These are phyloP conservation scores for Drosophila picticornis DNA, from an alignment of 2,888 invertebrate species.

Conservation along the genomic window DNA sequence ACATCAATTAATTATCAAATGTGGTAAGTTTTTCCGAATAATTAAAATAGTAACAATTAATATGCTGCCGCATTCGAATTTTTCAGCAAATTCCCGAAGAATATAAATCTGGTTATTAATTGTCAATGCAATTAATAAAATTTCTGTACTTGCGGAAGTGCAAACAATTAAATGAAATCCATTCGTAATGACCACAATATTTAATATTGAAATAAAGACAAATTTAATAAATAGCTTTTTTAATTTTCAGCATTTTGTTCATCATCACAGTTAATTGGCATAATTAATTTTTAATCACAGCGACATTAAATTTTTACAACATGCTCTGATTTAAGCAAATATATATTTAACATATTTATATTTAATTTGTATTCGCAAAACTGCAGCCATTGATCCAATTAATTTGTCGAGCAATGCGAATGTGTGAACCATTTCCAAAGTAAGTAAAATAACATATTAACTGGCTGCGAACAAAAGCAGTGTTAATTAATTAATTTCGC, in stretches of 20 bases:
- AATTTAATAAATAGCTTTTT: conserved; percentile 12
- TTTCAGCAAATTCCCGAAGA: background rate
- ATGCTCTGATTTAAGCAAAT: conserved; percentile 9
- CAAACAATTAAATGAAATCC: background rate
- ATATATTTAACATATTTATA: conserved; percentile 7
- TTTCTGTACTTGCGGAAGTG: background rate
- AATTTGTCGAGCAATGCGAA: conserved; percentile 16
- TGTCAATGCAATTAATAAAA: background rate
- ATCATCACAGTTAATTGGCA: conserved; percentile 10
- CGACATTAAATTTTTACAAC: background rate
- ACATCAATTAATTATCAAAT: background rate
- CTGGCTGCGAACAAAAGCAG: conserved; percentile 43
- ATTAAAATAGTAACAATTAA: background rate
- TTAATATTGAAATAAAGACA: conserved; percentile 3
- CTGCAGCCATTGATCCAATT: conserved; percentile 20
- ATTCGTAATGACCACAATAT: conserved; percentile 1
- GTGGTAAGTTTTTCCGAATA: background rate
- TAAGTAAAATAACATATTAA: conserved; percentile 16
- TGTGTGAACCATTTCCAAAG: conserved; percentile 7
- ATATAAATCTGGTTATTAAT: background rate
- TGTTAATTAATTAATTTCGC: conserved; percentile 72
- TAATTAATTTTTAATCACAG: conserved; percentile 21
- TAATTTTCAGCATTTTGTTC: background rate
- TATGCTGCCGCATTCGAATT: background rate
- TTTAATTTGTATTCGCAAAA: conserved; percentile 11